Evolutionary conservation across 2,797 vertebrate species (phyloP).

Genomic region (Rhinophrynus dorsalis): DNA sequence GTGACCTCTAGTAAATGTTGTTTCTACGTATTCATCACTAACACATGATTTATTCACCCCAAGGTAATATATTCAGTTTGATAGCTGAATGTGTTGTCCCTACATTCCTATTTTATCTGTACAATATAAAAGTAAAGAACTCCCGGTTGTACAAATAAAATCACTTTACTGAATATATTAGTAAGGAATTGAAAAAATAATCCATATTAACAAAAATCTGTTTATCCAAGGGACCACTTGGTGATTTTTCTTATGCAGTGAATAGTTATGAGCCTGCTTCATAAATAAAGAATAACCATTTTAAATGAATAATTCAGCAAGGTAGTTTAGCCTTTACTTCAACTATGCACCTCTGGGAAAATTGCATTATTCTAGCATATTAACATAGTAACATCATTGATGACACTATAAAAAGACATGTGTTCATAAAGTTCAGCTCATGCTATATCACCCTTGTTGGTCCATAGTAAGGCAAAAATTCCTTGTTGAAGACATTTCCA

Average conservation of each 20-base stretch:
- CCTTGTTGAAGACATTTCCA: no score
- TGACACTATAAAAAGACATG: no score
- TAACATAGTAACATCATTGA: no score
- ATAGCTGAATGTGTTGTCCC: not conserved
- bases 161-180: slow-evolving; percentile 40
- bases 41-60: not conserved
- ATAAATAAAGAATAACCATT: slow-evolving; percentile 43
- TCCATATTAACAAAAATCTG: slow-evolving; percentile 26
- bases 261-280: slow-evolving; percentile 41
- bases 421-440: no score
- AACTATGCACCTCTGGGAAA: slow-evolving; percentile 24
- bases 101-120: slow-evolving; percentile 15
- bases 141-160: slow-evolving; percentile 14
- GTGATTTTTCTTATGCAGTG: slow-evolving; percentile 19
- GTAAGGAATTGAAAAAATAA: slow-evolving; percentile 12
- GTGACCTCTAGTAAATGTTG: not conserved
- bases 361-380: slow-evolving; percentile 10
- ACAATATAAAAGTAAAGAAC: slow-evolving; percentile 2
- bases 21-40: not conserved
- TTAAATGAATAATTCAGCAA: slow-evolving; percentile 44
- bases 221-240: slow-evolving; percentile 46
- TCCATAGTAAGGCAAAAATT: no score
- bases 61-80: slow-evolving; percentile 3
- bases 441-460: no score
- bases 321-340: slow-evolving; percentile 39